Evolutionary conservation across 1,140 invertebrate genomes (phyloP), one percentile per base, ranked within the genome.

Genomic region (Linepithema humile): DNA sequence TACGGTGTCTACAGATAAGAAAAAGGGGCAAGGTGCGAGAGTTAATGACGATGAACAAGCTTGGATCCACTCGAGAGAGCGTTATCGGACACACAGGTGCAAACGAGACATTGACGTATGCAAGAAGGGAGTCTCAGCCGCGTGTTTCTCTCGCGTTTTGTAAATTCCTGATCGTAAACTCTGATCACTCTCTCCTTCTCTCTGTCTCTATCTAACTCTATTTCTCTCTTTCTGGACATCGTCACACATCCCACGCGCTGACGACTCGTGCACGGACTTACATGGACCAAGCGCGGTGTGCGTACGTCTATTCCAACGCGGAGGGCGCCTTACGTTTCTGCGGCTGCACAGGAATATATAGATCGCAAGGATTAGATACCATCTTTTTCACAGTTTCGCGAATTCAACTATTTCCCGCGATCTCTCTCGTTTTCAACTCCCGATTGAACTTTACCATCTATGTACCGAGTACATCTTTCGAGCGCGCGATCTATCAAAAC

Each of bases 271-370:
- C 90, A 91, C 91, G 89, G 88, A 94, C 94, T 94, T 94, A 94
- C 94, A 94, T 94, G 93, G 90, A 94, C 93, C 93, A 92, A 80
- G 91, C 93, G 92, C 89, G 90, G 80, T 88, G 91, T 93, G 86
- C 55, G 62, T 78, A 48, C 35, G 43, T 89, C 84, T 94, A 94
- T 92, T 94, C 94, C 93, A 92, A 82, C 89, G 89, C 90, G 88
- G 92, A 92, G 77, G 92, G 90, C 85, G 85, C 92, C 92, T 92
- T 93, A 91, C 88, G 92, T 92, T 94, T 94, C 92, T 93, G 89
- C 85, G 93, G 92, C 94, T 94, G 93, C 84, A 94, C 89, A 87
- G 82, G 90, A 90, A 91, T 88, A 94, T 83, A 93, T 77, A 94
- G 85, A 92, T 85, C 72, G 74, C 87, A 67, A 80, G n/a, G n/a